These are phyloP conservation scores for Rhynchonycteris naso DNA, from an alignment of 2,797 vertebrate species.

Conservation along the genomic window DNA sequence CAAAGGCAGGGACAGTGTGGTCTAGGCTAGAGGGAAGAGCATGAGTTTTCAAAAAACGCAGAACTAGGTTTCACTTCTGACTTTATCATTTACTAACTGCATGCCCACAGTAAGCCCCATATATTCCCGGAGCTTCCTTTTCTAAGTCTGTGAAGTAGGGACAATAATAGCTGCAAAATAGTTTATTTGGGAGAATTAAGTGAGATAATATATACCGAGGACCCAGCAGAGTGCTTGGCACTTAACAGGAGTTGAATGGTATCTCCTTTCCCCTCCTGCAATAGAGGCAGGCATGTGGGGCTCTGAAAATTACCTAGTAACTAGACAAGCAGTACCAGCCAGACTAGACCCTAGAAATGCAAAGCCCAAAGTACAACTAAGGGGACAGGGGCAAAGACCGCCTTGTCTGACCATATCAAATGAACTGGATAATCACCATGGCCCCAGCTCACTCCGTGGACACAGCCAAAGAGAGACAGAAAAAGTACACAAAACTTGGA, in stretches of 20 bases:
- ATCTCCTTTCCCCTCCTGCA: neutral
- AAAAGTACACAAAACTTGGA: neutral
- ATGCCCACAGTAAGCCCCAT: neutral
- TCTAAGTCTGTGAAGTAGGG: neutral
- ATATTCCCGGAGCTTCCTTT: neutral
- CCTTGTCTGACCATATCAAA: neutral
- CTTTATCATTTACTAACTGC: neutral
- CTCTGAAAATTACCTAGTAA: neutral
- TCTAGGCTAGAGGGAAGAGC: conserved; percentile 19
- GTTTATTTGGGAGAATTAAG: neutral
- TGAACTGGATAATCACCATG: neutral
- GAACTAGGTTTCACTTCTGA: conserved; percentile 55
- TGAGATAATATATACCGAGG: neutral
- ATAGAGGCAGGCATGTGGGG: neutral
- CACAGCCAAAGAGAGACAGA: neutral
- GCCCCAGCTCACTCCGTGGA: neutral
- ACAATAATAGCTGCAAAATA: neutral
- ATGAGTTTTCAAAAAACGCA: conserved; percentile 45
- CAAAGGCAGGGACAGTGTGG: neutral
- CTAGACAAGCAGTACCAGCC: neutral
- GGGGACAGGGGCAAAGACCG: neutral
- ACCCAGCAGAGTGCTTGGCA: neutral
- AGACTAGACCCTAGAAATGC: neutral
- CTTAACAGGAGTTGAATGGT: neutral
- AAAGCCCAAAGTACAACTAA: neutral